Base-by-base conservation (phyloP, 2,888 invertebrate species). In the Spisula solida region DNA sequence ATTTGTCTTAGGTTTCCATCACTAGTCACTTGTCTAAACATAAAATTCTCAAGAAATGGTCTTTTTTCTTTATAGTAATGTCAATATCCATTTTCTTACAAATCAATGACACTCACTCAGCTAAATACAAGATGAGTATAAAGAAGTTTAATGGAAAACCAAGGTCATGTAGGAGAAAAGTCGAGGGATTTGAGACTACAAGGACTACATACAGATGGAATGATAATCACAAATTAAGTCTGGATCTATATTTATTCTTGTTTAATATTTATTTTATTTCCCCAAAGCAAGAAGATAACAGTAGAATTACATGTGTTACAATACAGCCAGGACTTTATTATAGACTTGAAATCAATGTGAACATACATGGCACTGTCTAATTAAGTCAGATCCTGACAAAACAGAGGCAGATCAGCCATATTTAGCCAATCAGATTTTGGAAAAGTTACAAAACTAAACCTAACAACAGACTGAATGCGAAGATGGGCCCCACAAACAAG, bases 1-100 rank as follows among this genome's bases (percentile, higher is more conserved):
- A 66, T 66, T 66, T 66, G n/a, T 66, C 60, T 66, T 66, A 66
- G 8, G 60, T 66, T 66, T 66, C 60, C 60, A 66, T 66, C 60
- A 66, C 60, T n/a, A 25, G n/a, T 10, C 8, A 66, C 60, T 66
- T 66, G 60, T 66, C 60, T 66, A 66, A 66, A 66, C 60, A 66
- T 66, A 66, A 66, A 66, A 66, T 66, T 66, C 60, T 66, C 60
- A n/a, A 66, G 60, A 66, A 66, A 66, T 25, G 20, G 60, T 66
- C 60, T 66, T 66, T 66, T 8, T 66, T 66, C 60, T 25, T 25
- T n/a, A 66, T 66, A 66, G 25, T 66, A 25, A 66, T 66, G 60
- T 25, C 60, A 66, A 66, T 66, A 66, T 25, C 60, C 25, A 66
- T 66, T 25, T 66, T 66, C 60, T 66, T n/a, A 25, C n/a, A 66